phyloP scores from a whole-genome alignment of 2,888 invertebrate species.

The Actias luna region DNA sequence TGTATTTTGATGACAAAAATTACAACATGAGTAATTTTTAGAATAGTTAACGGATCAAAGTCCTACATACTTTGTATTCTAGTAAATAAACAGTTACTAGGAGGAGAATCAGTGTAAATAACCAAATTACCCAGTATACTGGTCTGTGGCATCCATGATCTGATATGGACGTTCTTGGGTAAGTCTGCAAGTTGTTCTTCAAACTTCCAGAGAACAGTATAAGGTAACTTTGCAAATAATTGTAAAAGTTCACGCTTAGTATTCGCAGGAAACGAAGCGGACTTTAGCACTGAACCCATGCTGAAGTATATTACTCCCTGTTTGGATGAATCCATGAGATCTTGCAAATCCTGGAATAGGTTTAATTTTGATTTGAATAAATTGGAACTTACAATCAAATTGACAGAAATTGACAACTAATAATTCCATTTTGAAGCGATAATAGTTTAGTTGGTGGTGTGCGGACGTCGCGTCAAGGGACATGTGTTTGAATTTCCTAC shows the following conservation, averaged over 20 bases:
- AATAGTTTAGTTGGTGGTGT: no score
- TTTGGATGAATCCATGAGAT: constrained; percentile 48
- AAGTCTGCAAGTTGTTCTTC: constrained; percentile 57
- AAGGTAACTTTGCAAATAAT: constrained; percentile 41
- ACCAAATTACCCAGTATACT: constrained; percentile 67
- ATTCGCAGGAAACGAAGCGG: constrained; percentile 34
- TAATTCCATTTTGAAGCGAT: no score
- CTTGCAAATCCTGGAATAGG: constrained; percentile 52
- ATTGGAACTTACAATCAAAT: not conserved
- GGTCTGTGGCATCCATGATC: constrained; percentile 77
- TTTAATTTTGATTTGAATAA: not conserved
- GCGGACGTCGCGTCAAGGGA: no score
- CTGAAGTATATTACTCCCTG: constrained; percentile 66
- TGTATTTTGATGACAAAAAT: no score
- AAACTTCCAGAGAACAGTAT: constrained; percentile 74
- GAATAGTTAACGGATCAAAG: not conserved
- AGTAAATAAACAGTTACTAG: not conserved
- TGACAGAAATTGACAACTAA: no score
- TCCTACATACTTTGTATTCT: not conserved
- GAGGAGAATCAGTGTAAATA: not conserved
- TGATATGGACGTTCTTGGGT: constrained; percentile 67
- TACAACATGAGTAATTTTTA: no score
- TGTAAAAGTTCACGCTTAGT: constrained; percentile 40
- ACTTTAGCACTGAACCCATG: constrained; percentile 58
- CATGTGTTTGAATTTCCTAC: no score